Conservation (phyloP, 2,113 vertebrate genomes). For the Odocoileus hemionus region DNA sequence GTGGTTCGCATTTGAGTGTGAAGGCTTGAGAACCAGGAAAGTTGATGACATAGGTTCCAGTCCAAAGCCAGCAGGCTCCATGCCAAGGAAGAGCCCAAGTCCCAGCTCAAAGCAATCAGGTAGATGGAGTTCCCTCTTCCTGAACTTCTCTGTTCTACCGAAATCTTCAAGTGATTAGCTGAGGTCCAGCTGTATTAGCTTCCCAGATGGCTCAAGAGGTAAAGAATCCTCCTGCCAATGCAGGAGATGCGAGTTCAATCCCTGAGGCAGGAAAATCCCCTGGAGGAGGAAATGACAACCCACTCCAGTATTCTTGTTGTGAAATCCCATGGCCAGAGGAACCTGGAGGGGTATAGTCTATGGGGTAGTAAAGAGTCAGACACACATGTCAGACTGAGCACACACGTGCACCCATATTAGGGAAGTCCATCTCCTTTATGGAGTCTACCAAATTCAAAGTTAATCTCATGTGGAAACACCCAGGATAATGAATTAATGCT, state of each 20-base stretch:
- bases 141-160: neutral
- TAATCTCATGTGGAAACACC: neutral
- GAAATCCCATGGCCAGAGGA: neutral
- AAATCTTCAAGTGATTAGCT: neutral
- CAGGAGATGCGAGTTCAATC: accelerated
- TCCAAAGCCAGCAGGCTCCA: neutral
- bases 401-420: neutral
- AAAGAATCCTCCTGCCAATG: accelerated
- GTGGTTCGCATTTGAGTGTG: neutral
- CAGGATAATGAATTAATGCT: neutral
- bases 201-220: neutral
- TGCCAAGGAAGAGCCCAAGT: neutral
- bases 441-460: neutral
- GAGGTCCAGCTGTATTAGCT: neutral
- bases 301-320: neutral
- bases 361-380: neutral
- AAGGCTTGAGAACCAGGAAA: neutral
- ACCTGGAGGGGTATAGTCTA: neutral
- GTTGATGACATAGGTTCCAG: neutral
- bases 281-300: neutral
- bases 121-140: too few relatives aligned
- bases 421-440: neutral
- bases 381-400: neutral
- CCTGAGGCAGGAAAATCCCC: neutral
- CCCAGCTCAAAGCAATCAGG: neutral